These are phyloP conservation scores for Notolepis coatsorum DNA, from an alignment of 2,797 vertebrate genomes.

Conservation along the genomic window DNA sequence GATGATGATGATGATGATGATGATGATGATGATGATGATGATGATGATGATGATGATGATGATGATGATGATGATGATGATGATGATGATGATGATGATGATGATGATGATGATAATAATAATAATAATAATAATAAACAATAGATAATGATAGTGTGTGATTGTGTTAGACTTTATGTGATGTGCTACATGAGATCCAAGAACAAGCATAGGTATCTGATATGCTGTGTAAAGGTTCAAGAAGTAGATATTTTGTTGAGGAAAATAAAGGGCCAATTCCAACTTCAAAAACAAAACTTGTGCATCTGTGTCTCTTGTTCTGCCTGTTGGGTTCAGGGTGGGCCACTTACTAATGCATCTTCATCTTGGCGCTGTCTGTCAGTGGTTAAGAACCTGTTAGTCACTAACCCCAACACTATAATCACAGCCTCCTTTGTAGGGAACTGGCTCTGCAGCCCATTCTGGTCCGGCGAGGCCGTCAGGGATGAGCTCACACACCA, in stretches of 20 bases:
- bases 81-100: no score
- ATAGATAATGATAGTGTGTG: constrained; percentile 26
- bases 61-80: no score
- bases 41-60: no score
- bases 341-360: constrained; percentile 40
- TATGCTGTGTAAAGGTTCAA: background rate
- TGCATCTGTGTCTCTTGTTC: constrained; percentile 26
- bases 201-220: constrained; percentile 10
- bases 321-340: constrained; percentile 2
- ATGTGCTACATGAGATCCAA: constrained; percentile 1
- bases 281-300: background rate
- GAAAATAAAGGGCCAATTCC: background rate
- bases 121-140: no score
- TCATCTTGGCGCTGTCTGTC: constrained; percentile 45
- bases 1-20: no score
- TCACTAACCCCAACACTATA: constrained; percentile 55
- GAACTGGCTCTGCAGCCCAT: constrained; percentile 79
- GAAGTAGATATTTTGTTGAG: background rate
- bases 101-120: no score
- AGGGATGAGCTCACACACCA: constrained; percentile 46
- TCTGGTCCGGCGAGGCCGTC: constrained; percentile 67
- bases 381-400: constrained; percentile 75
- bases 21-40: no score
- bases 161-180: background rate
- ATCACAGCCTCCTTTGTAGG: constrained; percentile 74